These are phyloP conservation scores for Myopa testacea DNA, from an alignment of 2,888 invertebrate genomes.

Conservation along the genomic window DNA sequence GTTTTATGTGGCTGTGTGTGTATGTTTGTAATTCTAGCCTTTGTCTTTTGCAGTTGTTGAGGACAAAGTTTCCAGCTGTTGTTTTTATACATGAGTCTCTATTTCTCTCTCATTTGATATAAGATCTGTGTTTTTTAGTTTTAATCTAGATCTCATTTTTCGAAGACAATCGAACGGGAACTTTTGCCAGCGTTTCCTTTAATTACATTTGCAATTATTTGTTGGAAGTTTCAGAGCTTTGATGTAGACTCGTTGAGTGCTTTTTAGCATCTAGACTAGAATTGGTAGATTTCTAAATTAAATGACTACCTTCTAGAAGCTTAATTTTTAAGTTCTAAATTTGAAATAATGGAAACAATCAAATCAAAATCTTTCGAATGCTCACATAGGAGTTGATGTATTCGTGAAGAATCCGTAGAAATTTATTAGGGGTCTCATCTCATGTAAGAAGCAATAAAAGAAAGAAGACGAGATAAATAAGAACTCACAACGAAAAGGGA, in stretches of 20 bases:
- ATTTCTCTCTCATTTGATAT: background rate
- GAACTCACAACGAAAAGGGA: no score
- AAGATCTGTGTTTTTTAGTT: background rate
- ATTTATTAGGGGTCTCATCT: no score
- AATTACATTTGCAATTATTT: slow-evolving; percentile 23
- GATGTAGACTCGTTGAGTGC: background rate
- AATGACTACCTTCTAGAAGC: no score
- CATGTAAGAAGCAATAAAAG: no score
- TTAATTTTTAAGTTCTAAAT: no score
- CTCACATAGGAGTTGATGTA: no score
- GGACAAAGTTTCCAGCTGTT: slow-evolving; percentile 20
- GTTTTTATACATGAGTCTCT: background rate
- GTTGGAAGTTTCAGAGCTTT: background rate
- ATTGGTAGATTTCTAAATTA: no score
- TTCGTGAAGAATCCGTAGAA: no score
- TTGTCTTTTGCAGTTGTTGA: slow-evolving; percentile 6
- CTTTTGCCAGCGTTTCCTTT: slow-evolving; percentile 25
- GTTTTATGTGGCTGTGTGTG: slow-evolving; percentile 8
- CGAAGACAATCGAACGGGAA: slow-evolving; percentile 9
- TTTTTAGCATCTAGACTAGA: no score
- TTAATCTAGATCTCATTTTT: slow-evolving; percentile 1
- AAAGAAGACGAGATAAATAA: no score
- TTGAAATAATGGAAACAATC: no score
- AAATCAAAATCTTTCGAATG: no score
- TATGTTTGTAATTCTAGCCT: slow-evolving; percentile 18